Conservation (phyloP, 2,888 invertebrate species). For the Morinoia aosen region DNA sequence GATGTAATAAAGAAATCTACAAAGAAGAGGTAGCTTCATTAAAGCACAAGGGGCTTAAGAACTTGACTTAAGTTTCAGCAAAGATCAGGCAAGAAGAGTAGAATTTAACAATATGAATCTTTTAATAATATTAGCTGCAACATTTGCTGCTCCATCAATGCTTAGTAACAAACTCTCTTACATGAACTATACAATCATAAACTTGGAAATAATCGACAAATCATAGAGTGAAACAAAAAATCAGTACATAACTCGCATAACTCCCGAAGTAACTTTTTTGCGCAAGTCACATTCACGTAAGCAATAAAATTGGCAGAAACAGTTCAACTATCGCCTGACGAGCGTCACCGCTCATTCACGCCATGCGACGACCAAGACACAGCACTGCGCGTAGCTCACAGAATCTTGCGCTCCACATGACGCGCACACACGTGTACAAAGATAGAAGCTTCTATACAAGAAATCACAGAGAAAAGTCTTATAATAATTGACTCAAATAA, state of each 20-base stretch:
- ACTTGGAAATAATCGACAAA: background rate
- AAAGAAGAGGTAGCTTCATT: background rate
- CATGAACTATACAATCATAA: background rate
- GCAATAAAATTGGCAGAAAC: background rate
- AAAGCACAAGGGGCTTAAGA: no score
- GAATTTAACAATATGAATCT: background rate
- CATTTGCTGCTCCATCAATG: background rate
- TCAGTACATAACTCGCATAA: background rate
- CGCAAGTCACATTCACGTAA: background rate
- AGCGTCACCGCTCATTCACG: background rate
- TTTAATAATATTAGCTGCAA: background rate
- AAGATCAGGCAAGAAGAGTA: background rate
- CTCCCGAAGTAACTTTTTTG: background rate
- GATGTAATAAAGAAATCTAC: background rate
- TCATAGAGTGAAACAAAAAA: background rate
- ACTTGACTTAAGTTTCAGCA: background rate
- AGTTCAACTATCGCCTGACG: background rate
- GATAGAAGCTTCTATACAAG: background rate
- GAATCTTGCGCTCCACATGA: background rate
- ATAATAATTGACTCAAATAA: background rate
- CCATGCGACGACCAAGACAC: background rate
- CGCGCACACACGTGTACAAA: background rate
- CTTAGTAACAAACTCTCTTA: background rate
- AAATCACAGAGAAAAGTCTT: background rate
- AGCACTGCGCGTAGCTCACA: background rate